Percentiles rank a stretch among this genome's conserved stretches.
Evolutionary conservation across 1,140 invertebrate genomes (phyloP).

Genomic region (Maniola jurtina): DNA sequence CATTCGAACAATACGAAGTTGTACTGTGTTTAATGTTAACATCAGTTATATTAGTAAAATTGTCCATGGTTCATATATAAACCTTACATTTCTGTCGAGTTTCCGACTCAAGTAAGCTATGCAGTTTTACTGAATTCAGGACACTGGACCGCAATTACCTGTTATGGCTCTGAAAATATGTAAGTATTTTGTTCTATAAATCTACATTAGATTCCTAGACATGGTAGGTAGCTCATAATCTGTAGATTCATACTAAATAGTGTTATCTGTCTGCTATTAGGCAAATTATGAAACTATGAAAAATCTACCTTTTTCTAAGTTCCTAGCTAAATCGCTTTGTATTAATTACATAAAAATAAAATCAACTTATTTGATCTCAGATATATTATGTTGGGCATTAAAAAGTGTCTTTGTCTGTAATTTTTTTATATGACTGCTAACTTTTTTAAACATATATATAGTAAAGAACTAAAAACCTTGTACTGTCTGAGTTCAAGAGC

Average conservation of each 20-base stretch:
- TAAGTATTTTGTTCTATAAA: constrained; percentile 20
- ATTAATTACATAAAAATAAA: too few species aligned
- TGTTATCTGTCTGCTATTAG: too few species aligned
- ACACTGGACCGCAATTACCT: constrained; percentile 11
- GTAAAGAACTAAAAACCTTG: constrained; percentile 19
- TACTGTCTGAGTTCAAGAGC: constrained; percentile 16
- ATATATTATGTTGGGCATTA: too few species aligned
- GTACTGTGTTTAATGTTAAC: not conserved
- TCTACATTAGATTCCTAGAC: not conserved
- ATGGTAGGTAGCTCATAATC: too few species aligned
- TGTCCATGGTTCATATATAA: not conserved
- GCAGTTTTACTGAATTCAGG: not conserved
- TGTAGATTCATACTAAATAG: too few species aligned
- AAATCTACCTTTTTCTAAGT: too few species aligned
- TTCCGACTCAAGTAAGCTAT: not conserved
- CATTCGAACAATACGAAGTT: not conserved
- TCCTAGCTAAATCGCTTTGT: too few species aligned
- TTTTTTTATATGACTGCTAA: not conserved
- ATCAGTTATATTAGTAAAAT: too few species aligned
- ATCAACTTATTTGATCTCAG: too few species aligned
- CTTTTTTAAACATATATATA: not conserved
- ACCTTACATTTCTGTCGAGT: not conserved
- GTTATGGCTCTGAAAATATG: constrained; percentile 28
- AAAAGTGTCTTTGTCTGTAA: not conserved
- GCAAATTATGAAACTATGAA: too few species aligned